Evolutionary conservation across 2,797 vertebrate genomes (phyloP).

Genomic region (Trachurus trachurus): DNA sequence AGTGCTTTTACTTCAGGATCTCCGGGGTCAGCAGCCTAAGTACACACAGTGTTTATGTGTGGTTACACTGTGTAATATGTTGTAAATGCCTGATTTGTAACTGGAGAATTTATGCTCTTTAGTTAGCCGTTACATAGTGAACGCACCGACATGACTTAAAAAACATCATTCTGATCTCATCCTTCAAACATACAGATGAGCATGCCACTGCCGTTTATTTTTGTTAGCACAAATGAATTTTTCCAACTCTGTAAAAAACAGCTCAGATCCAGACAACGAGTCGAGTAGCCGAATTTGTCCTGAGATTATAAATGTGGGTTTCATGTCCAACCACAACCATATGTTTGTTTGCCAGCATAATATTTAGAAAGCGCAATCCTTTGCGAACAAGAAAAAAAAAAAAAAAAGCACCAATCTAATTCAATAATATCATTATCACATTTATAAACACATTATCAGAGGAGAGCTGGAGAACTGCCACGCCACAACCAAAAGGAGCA

Average conservation of each 20-base stretch:
- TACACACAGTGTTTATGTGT: conserved; percentile 25
- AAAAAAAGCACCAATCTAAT: conserved; percentile 47
- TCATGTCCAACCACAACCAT: conserved; percentile 65
- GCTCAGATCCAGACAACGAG: conserved; percentile 49
- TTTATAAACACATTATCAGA: conserved; percentile 73
- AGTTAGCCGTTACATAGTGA: not conserved
- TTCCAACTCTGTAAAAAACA: conserved; percentile 41
- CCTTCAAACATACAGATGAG: conserved; percentile 23
- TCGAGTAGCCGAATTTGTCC: conserved; percentile 61
- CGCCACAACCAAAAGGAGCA: conserved; percentile 45
- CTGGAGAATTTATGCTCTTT: not conserved
- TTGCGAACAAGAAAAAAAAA: not conserved
- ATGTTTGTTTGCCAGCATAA: conserved; percentile 71
- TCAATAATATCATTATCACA: conserved; percentile 75
- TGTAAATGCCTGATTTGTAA: not conserved
- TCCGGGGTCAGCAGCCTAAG: conserved; percentile 22
- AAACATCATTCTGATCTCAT: not conserved
- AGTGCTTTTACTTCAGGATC: conserved; percentile 37
- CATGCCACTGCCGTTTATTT: conserved; percentile 20
- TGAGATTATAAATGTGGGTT: conserved; percentile 67
- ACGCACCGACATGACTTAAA: not conserved
- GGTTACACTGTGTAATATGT: not conserved
- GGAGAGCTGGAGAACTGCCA: conserved; percentile 55
- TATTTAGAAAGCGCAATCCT: conserved; percentile 62
- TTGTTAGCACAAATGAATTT: conserved; percentile 5